Evolutionary conservation across 92 coral and sea anemone genomes (phyloP).

Genomic region (Umimayanthus chanpuru): DNA sequence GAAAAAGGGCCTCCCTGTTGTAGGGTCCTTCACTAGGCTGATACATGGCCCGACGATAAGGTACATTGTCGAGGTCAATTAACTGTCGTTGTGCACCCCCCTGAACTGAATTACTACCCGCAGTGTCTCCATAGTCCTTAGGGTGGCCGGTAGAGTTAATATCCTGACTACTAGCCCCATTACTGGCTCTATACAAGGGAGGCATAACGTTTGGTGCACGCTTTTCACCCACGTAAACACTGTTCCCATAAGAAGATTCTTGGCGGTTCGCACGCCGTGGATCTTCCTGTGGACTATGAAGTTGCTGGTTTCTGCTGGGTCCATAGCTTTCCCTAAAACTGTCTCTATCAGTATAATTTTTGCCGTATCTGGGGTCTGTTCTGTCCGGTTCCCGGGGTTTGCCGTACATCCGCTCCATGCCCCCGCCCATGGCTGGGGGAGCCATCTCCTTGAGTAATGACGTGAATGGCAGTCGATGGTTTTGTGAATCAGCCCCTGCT

Average conservation of each 20-base stretch:
- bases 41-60: conserved; percentile 72
- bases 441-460: conserved; percentile 79
- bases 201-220: conserved; percentile 73
- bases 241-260: conserved; percentile 8
- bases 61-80: conserved; percentile 78
- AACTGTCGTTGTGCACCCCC: conserved; percentile 67
- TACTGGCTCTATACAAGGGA: conserved; percentile 68
- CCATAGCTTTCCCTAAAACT: conserved; percentile 27
- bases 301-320: conserved; percentile 24
- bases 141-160: conserved; percentile 66
- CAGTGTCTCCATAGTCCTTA: conserved; percentile 59
- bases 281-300: conserved; percentile 27
- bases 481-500: conserved; percentile 38
- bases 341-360: conserved; percentile 41
- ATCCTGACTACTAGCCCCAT: conserved; percentile 51
- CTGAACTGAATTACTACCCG: conserved; percentile 3
- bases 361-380: conserved; percentile 26
- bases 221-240: conserved; percentile 44
- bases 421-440: conserved; percentile 59
- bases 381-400: conserved; percentile 52
- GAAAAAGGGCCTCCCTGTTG: conserved; percentile 41
- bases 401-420: conserved; percentile 50
- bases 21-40: conserved; percentile 42
- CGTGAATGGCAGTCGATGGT: conserved; percentile 78
- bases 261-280: conserved; percentile 8